Evolutionary conservation across 1,140 invertebrate species (phyloP), one percentile per base, ranked within the genome.

Genomic region (Amphibalanus amphitrite): DNA sequence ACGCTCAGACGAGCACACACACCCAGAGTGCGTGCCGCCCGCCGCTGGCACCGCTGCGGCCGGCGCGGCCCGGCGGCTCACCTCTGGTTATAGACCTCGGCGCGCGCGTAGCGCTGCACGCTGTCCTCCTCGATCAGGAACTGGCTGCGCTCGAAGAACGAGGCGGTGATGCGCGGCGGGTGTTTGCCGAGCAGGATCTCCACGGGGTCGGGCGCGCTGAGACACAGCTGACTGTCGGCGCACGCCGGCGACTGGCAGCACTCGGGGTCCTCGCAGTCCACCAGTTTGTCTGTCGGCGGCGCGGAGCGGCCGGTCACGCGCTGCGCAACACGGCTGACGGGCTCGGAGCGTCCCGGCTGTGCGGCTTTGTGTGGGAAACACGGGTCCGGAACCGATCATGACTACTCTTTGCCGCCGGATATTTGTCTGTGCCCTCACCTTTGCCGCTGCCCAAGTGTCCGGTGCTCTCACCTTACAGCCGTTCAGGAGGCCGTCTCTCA

Each of bases 91-190:
- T 98, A 98, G 10, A 91, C 91, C 77, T 93, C 91, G 76, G 90
- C 87, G 74, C 92, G 88, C 26, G 95, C 94, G 80, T 97, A 98
- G 79, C 92, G 95, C 82, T 98, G 96, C 26, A 98, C 86, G 81
- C 94, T 96, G 78, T 93, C 93, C 80, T 97, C 93, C 82, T 98
- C 94, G 75, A 98, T 96, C 65, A 99, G 84, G 82, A 98, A 99
- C 78, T 94, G 92, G 90, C 97, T 96, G 78, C 93, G 88, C 80
- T 98, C 93, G 80, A 96, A 98, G 84, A 98, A 98, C 0, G 94
- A 96, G 0, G 95, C 94, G 0, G 94, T 96, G 73, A 95, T 92
- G 26, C 93, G 91, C 0, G 94, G 93, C 0, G 94, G 92, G 78
- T 97, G 93, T 82, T 96, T 96, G 68, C 93, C 82, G 10, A 97